Conservation (phyloP, 1,140 invertebrate genomes). For the Formica exsecta region DNA sequence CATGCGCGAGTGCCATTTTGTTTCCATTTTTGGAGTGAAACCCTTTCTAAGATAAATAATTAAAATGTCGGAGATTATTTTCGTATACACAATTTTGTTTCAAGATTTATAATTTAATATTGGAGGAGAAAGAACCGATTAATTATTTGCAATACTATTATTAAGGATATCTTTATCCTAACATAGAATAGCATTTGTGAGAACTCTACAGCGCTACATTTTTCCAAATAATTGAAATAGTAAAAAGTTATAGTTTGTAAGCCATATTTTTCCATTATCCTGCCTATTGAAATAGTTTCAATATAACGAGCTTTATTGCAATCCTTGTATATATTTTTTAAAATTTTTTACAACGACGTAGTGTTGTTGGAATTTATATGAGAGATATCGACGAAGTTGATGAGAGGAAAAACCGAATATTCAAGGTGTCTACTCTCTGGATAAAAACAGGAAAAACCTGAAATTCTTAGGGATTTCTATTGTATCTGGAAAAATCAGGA, state of each 20-base stretch:
- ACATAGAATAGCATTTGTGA: background rate
- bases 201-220: background rate
- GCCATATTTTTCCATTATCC: slow-evolving; percentile 41
- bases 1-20: no score
- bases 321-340: background rate
- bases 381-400: background rate
- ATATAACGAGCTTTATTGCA: background rate
- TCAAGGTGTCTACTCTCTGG: no score
- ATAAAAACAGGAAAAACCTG: no score
- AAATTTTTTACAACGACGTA: background rate
- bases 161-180: background rate
- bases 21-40: background rate
- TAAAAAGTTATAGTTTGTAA: slow-evolving; percentile 9
- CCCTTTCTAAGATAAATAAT: background rate
- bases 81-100: background rate
- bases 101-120: background rate
- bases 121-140: background rate
- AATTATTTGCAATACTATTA: background rate
- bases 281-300: background rate
- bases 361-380: background rate
- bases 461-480: no score
- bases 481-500: no score
- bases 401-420: background rate
- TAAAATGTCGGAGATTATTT: background rate
- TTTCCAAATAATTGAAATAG: background rate